Base-by-base conservation (phyloP, 2,888 invertebrate species). In the Zelleria hepariella region DNA sequence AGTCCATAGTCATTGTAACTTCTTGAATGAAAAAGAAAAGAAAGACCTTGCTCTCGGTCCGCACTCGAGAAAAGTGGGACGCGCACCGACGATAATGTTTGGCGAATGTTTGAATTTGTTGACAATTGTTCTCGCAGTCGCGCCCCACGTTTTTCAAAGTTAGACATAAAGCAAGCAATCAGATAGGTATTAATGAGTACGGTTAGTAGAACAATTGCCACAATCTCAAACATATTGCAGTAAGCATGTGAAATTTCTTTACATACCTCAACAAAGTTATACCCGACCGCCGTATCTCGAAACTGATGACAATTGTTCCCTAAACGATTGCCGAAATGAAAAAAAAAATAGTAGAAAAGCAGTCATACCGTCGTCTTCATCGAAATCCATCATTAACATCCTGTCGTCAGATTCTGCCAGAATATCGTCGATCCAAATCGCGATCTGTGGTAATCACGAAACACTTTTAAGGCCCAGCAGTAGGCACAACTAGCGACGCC, bases 361-460 rank as follows among this genome's bases (percentile, higher is more conserved):
- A 32, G 5, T 49, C 49, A 10, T 68, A 88, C 88, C 88, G 8
- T 84, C 80, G 59, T 88, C 86, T 71, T 87, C 88, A 59, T 88
- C 88, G 60, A 78, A 80, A 69, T 88, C 88, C 86, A 87, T 87
- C 84, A 87, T 85, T 24, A 87, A 69, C 86, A 87, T 86, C n/a
- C 82, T 74, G 57, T 86, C 87, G 27, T 87, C 85, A 1, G 86
- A 82, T 63, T 88, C 88, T 21, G 72, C 66, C 15, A 88, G 73
- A 56, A 88, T 80, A 68, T 86, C 86, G 57, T 87, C 84, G 51
- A 87, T 86, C 87, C 87, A 87, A 52, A 85, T 77, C 0, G 87
- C 86, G 60, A 88, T 71, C 87, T 87, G 62, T 15, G 6, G 7
- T n/a, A n/a, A n/a, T n/a, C n/a, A n/a, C n/a, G n/a, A n/a, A n/a